Evolutionary conservation across 1,140 invertebrate species (phyloP).

Genomic region (Cepaea nemoralis): DNA sequence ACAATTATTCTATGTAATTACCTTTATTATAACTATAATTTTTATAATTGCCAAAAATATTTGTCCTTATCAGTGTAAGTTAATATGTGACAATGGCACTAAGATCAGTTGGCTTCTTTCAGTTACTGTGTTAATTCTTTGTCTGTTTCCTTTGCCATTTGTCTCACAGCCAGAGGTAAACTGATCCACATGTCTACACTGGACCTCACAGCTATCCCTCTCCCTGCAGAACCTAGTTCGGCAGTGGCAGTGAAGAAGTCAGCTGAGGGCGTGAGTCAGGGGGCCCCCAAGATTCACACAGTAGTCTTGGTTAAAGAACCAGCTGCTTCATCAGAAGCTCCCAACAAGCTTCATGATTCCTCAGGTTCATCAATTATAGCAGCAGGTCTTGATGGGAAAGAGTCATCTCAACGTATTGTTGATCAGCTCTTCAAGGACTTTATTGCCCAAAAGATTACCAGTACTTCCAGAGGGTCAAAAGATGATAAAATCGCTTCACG

Average conservation of each 20-base stretch:
- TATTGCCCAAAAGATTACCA: slow-evolving; percentile 54
- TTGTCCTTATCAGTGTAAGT: too few relatives aligned
- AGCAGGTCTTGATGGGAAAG: background rate
- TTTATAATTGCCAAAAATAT: too few relatives aligned
- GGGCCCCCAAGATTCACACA: slow-evolving; percentile 27
- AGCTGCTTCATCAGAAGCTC: background rate
- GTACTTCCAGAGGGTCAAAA: slow-evolving; percentile 57
- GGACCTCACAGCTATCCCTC: background rate
- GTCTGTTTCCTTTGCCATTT: too few relatives aligned
- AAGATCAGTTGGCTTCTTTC: too few relatives aligned
- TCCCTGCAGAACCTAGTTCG: background rate
- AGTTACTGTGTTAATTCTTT: too few relatives aligned
- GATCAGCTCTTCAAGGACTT: slow-evolving; percentile 64
- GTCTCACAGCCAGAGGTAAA: too few relatives aligned
- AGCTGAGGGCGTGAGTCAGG: slow-evolving; percentile 22
- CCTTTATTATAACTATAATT: too few relatives aligned
- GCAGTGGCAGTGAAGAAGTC: background rate
- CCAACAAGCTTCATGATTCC: background rate
- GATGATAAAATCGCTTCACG: slow-evolving; percentile 62
- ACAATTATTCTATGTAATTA: too few relatives aligned
- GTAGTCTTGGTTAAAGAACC: background rate
- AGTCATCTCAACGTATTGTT: slow-evolving; percentile 50
- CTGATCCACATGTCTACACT: background rate
- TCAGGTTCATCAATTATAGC: too few relatives aligned
- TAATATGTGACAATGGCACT: too few relatives aligned